Evolutionary conservation across 2,888 invertebrate genomes (phyloP).

Genomic region (Coecobrya sp.): DNA sequence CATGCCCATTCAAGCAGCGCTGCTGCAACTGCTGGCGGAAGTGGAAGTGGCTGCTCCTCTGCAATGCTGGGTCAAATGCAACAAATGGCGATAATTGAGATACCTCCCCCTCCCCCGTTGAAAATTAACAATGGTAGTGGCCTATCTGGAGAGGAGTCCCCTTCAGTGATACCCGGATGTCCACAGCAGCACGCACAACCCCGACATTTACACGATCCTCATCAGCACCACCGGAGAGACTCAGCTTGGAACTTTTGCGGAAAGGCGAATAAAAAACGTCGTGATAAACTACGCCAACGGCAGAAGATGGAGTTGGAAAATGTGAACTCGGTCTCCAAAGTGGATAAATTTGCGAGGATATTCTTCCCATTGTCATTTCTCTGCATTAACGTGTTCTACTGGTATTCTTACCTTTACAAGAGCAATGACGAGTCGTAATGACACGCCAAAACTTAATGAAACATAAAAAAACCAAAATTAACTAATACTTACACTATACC

Average conservation of each 20-base stretch:
- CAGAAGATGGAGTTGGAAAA: constrained; percentile 87
- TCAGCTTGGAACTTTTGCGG: constrained; percentile 84
- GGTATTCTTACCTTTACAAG: constrained; percentile 92
- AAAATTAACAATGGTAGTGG: constrained; percentile 84
- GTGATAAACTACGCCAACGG: constrained; percentile 34
- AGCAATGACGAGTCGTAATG: constrained; percentile 86
- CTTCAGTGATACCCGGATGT: constrained; percentile 56
- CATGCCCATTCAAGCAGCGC: constrained; percentile 34
- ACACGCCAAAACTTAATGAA: constrained; percentile 7
- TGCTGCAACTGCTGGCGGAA: constrained; percentile 10
- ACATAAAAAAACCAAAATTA: neutral
- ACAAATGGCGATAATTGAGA: constrained; percentile 61
- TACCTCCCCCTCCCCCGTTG: constrained; percentile 30
- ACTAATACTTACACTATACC: neutral
- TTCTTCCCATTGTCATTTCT: constrained; percentile 93
- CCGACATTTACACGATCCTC: constrained; percentile 15
- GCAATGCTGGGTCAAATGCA: constrained; percentile 32
- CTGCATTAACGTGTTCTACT: constrained; percentile 93
- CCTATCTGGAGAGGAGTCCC: constrained; percentile 67
- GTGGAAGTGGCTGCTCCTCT: constrained; percentile 33
- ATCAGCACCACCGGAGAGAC: constrained; percentile 67
- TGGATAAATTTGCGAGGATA: constrained; percentile 92
- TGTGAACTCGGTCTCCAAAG: constrained; percentile 94
- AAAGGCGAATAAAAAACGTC: constrained; percentile 38
- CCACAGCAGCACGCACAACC: constrained; percentile 41